Conservation (phyloP, 1,140 invertebrate genomes). For the Pentalonia nigronervosa region DNA sequence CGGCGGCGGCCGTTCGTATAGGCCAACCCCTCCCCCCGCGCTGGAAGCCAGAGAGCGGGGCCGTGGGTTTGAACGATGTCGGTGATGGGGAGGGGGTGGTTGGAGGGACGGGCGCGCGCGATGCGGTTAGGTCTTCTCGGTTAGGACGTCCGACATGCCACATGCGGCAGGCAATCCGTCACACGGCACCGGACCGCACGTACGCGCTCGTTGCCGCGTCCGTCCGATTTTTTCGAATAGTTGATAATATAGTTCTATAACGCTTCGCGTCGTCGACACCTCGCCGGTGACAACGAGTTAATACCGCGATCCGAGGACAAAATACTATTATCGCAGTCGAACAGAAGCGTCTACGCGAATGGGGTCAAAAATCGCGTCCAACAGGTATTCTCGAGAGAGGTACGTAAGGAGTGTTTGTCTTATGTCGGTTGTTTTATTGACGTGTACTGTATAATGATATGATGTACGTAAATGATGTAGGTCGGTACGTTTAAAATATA, state of each 20-base stretch:
- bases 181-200: conserved; percentile 15
- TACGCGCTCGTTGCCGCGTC: background rate
- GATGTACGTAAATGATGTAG: background rate
- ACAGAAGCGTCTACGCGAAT: background rate
- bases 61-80: background rate
- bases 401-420: background rate
- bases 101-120: background rate
- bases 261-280: background rate
- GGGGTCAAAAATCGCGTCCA: background rate
- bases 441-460: background rate
- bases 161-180: conserved; percentile 33
- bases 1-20: background rate
- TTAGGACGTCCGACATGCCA: background rate
- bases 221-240: background rate
- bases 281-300: background rate
- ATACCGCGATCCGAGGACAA: no score
- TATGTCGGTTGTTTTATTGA: no score
- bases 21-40: background rate
- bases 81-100: no score
- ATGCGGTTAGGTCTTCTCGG: background rate
- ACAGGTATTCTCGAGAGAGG: background rate
- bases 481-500: background rate
- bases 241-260: background rate
- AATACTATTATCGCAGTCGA: background rate
- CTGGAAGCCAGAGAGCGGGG: no score